Evolutionary conservation across 2,888 invertebrate genomes (phyloP).

Genomic region (Caenorhabditis macrosperma): DNA sequence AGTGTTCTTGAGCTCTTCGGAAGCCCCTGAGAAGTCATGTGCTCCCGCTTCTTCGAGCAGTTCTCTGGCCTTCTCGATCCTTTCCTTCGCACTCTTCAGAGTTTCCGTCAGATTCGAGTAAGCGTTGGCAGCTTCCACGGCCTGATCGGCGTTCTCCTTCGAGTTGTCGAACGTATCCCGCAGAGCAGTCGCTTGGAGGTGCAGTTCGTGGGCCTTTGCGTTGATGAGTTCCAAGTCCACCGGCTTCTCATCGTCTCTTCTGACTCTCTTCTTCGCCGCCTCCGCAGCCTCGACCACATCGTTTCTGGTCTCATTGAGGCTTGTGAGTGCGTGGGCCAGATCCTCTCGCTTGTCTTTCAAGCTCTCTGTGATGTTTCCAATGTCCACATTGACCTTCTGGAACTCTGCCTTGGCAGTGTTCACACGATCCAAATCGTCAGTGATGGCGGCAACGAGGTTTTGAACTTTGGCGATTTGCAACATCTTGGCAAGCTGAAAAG

Average conservation of each 20-base stretch:
- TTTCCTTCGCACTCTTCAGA: conserved; percentile 67
- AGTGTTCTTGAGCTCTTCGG: neutral
- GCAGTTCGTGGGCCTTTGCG: conserved; percentile 55
- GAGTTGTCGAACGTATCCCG: conserved; percentile 42
- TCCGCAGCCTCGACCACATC: conserved; percentile 56
- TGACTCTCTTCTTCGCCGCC: conserved; percentile 53
- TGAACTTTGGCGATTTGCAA: conserved; percentile 56
- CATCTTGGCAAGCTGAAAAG: conserved; percentile 50
- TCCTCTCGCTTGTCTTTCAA: conserved; percentile 58
- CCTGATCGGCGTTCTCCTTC: conserved; percentile 49
- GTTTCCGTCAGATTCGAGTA: conserved; percentile 70
- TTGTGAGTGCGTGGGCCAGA: conserved; percentile 42
- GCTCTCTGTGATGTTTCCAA: conserved; percentile 61
- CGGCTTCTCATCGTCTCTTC: conserved; percentile 44
- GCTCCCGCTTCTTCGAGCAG: conserved; percentile 33
- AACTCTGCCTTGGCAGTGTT: conserved; percentile 51
- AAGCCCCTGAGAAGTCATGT: conserved; percentile 14
- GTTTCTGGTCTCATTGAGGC: conserved; percentile 57
- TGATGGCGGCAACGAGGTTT: conserved; percentile 59
- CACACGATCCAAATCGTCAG: conserved; percentile 56
- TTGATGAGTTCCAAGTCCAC: conserved; percentile 45
- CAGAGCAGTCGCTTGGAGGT: conserved; percentile 45
- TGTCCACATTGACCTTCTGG: conserved; percentile 35
- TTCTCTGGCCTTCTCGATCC: conserved; percentile 60
- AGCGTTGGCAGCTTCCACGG: conserved; percentile 72